phyloP scores from a whole-genome alignment of 1,140 invertebrate genomes.

The Drosophila trapezifrons region DNA sequence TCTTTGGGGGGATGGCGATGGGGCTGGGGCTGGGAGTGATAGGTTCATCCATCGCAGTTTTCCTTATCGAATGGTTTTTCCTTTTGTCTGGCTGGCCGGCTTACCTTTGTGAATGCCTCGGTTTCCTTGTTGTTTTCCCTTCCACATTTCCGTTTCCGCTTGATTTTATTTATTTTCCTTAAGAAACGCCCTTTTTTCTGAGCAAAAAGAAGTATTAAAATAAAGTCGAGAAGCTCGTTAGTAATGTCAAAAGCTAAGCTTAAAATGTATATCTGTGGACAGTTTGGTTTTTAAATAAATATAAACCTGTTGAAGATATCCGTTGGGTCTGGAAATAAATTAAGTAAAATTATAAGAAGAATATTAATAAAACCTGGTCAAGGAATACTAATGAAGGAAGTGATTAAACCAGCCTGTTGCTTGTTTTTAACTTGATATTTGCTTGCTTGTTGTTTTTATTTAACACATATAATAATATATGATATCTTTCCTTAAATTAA shows the following conservation, averaged over 20 bases:
- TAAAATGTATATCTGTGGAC: neutral
- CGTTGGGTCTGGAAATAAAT: too few relatives aligned
- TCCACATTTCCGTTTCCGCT: slow-evolving; percentile 6
- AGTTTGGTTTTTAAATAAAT: too few relatives aligned
- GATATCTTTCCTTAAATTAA: too few relatives aligned
- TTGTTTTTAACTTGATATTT: too few relatives aligned
- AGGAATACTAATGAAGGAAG: too few relatives aligned
- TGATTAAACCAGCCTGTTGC: too few relatives aligned
- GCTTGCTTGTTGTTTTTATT: too few relatives aligned
- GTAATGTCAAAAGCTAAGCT: neutral
- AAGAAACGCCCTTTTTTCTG: neutral
- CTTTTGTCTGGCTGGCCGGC: slow-evolving; percentile 33
- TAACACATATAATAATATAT: too few relatives aligned
- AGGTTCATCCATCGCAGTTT: slow-evolving; percentile 38
- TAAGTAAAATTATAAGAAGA: too few relatives aligned
- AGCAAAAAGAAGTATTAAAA: neutral
- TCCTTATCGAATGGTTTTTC: slow-evolving; percentile 38
- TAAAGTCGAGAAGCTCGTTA: slow-evolving; percentile 4
- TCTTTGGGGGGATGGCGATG: too few relatives aligned
- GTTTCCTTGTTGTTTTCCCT: neutral
- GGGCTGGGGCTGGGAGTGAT: neutral
- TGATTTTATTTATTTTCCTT: slow-evolving; percentile 12
- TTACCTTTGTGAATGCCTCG: slow-evolving; percentile 29
- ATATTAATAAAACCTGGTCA: too few relatives aligned
- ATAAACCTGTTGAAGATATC: too few relatives aligned